Base-by-base conservation (phyloP, 2,888 invertebrate species). In the Chromoteleia sp. region DNA sequence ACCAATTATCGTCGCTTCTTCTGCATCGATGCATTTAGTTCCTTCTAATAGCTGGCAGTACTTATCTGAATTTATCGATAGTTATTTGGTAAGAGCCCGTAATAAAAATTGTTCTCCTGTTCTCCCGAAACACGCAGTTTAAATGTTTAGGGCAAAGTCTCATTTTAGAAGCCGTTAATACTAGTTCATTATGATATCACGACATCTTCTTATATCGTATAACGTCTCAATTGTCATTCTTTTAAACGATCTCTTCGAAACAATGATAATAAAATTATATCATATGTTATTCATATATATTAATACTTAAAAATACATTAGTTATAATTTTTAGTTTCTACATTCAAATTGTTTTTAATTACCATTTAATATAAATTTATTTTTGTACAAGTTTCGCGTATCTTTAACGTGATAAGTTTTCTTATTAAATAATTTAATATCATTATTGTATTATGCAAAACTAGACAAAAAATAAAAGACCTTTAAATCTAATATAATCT, bases 51-150 rank as follows among this genome's bases (percentile, higher is more conserved):
- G 15, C 15, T 17, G 15, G 17, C 17, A 7, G 29, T 10, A 25
- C 36, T 56, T 56, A 56, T 56, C 56, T 56, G 36, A 56, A 56
- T 56, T 56, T 56, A 56, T 56, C 19, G 54, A 54, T 17, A 10
- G 54, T 33, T 54, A 17, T 33, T 54, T 33, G 17, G 30, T 54
- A 54, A 33, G 54, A 54, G 15, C 33, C 15, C 54, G 29, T 54
- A 54, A 54, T 54, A 54, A 17, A 54, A 2, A 54, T 10, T 33
- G 8, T 33, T 21, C 56, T 14, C 19, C 6, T 14, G 21, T 19
- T 56, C 56, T 39, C 36, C 7, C 29, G 41, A 41, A 41, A 58
- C 41, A 25, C 39, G 39, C 39, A 56, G 19, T 7, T 7, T 6
- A 21, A 39, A 56, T 56, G 36, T 39, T 56, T 39, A 39, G 56